These are phyloP conservation scores for Cotesia vestalis DNA, from an alignment of 1,140 invertebrate genomes.

Conservation along the genomic window DNA sequence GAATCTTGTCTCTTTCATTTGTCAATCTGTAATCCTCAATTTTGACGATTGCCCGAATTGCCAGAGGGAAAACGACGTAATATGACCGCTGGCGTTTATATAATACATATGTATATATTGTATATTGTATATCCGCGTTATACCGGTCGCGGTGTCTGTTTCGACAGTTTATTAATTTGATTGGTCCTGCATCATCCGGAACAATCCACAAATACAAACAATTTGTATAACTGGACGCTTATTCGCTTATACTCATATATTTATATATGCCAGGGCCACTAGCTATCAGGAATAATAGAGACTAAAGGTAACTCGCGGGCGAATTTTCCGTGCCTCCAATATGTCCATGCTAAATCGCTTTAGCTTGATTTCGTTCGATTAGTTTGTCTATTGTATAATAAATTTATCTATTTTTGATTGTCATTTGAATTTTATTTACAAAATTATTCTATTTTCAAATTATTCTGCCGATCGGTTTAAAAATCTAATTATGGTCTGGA, in stretches of 20 bases:
- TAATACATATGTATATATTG: background rate
- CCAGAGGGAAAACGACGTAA: constrained; percentile 57
- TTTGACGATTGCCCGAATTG: constrained; percentile 63
- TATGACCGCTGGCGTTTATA: constrained; percentile 48
- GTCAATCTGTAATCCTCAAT: constrained; percentile 65
- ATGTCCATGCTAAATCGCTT: too few species aligned
- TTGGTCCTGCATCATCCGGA: constrained; percentile 47
- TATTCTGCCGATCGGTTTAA: too few species aligned
- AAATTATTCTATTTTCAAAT: too few species aligned
- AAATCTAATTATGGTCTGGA: too few species aligned
- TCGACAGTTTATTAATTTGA: constrained; percentile 66
- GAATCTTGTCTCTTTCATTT: constrained; percentile 14
- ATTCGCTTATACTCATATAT: background rate
- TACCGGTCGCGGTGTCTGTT: constrained; percentile 51
- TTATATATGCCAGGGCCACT: background rate
- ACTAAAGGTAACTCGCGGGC: too few species aligned
- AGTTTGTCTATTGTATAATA: too few species aligned
- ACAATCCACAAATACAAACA: constrained; percentile 21
- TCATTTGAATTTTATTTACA: too few species aligned
- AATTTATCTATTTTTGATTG: too few species aligned
- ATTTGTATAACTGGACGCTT: background rate
- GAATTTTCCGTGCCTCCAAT: too few species aligned
- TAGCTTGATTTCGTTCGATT: too few species aligned
- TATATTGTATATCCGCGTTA: constrained; percentile 24
- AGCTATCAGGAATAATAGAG: background rate